phyloP scores from a whole-genome alignment of 2,113 vertebrate species.

The Oplegnathus fasciatus region DNA sequence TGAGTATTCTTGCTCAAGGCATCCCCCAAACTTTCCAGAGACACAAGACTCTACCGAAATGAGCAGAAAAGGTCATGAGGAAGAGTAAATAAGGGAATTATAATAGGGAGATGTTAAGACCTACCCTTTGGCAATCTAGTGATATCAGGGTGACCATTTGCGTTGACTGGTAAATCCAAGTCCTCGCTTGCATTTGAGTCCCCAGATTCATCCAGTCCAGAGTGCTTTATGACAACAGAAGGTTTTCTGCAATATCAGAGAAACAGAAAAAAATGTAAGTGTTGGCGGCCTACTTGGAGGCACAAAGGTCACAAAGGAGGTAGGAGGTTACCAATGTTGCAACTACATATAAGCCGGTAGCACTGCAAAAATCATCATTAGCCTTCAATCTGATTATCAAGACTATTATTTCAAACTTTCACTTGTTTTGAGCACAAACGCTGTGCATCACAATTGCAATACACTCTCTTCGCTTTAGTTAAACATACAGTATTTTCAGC shows the following conservation, averaged over 20 bases:
- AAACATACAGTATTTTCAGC: neutral
- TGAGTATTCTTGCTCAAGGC: neutral
- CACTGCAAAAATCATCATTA: neutral
- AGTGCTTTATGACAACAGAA: slow-evolving; percentile 92
- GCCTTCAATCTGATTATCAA: neutral
- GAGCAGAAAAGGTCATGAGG: neutral
- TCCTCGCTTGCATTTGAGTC: slow-evolving; percentile 87
- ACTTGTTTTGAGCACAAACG: neutral
- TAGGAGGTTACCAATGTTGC: neutral
- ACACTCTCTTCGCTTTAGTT: neutral
- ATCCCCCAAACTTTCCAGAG: neutral
- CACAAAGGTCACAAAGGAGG: neutral
- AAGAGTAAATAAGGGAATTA: neutral
- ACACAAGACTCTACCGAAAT: neutral
- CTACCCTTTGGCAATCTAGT: slow-evolving; percentile 93
- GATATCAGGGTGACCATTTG: slow-evolving; percentile 90
- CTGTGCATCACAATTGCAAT: neutral
- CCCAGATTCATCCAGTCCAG: slow-evolving; percentile 94
- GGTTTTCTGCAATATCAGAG: slow-evolving; percentile 89
- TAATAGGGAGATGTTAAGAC: neutral
- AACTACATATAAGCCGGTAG: neutral
- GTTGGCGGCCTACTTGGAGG: neutral
- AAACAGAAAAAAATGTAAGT: slow-evolving; percentile 13
- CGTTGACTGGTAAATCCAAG: slow-evolving; percentile 84
- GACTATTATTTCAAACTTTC: neutral